phyloP scores from a whole-genome alignment of 2,888 invertebrate species.

The Orthosia gracilis region DNA sequence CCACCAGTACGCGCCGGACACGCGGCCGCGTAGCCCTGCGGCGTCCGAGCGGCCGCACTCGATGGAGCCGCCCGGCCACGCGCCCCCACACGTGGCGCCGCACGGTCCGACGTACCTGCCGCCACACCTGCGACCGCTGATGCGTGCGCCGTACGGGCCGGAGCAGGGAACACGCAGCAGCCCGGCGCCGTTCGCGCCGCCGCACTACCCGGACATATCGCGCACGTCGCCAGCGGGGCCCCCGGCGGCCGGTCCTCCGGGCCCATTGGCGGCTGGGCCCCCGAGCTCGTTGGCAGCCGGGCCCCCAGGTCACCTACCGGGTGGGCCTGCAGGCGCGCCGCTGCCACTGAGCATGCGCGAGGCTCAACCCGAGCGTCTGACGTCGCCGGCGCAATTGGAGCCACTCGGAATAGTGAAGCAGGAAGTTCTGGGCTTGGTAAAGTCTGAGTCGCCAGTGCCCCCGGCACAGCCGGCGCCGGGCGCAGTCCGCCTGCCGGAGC shows the following conservation, averaged over 20 bases:
- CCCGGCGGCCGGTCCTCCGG: neutral
- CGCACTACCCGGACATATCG: constrained; percentile 56
- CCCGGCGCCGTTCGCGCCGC: constrained; percentile 34
- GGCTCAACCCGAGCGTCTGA: constrained; percentile 16
- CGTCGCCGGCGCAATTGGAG: constrained; percentile 42
- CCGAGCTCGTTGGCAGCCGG: neutral
- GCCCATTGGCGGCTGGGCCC: neutral
- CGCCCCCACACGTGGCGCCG: neutral
- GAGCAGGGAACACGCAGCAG: constrained; percentile 47
- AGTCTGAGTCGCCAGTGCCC: constrained; percentile 32
- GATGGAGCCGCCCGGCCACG: constrained; percentile 18
- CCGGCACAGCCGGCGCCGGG: constrained; percentile 65
- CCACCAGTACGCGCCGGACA: constrained; percentile 43
- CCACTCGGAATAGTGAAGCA: constrained; percentile 55
- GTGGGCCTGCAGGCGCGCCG: constrained; percentile 12
- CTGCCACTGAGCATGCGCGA: constrained; percentile 38
- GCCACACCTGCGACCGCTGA: constrained; percentile 54
- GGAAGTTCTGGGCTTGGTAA: constrained; percentile 35
- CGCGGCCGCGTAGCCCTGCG: constrained; percentile 68
- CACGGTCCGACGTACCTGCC: constrained; percentile 50
- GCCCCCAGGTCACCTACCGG: neutral
- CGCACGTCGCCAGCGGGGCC: constrained; percentile 48
- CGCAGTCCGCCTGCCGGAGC: constrained; percentile 64
- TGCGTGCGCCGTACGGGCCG: constrained; percentile 82
- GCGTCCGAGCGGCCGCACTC: constrained; percentile 71